These are phyloP conservation scores for Clarias platycephalus DNA, from an alignment of 2,797 vertebrate genomes.

Conservation along the genomic window DNA sequence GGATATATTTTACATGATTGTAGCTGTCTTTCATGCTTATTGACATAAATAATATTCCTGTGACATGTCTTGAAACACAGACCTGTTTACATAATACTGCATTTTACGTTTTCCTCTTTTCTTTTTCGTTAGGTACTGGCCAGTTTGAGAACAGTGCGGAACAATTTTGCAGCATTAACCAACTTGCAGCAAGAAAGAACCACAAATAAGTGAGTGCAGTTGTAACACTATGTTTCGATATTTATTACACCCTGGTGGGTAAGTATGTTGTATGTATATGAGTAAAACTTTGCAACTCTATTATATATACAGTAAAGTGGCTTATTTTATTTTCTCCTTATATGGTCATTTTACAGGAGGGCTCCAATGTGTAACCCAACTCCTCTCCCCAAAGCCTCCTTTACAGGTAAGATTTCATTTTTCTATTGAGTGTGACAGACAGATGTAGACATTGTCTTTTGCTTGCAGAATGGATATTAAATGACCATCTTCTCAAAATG, in stretches of 20 bases:
- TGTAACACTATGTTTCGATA: neutral
- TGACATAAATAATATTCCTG: neutral
- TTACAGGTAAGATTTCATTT: constrained; percentile 77
- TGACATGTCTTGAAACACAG: neutral
- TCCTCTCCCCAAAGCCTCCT: constrained; percentile 82
- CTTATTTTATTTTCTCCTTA: constrained; percentile 2
- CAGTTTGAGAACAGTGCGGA: constrained; percentile 85
- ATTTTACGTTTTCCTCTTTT: neutral
- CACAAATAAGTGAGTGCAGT: constrained; percentile 79
- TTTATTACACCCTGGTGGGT: neutral
- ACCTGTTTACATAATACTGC: neutral
- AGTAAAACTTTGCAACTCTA: neutral
- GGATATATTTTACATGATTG: neutral
- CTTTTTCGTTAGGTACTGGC: constrained; percentile 78
- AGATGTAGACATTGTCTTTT: neutral
- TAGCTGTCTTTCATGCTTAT: neutral
- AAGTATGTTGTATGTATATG: neutral
- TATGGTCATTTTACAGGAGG: constrained; percentile 66
- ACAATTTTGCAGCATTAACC: constrained; percentile 87
- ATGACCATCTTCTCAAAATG: neutral
- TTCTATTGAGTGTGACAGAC: neutral
- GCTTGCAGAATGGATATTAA: neutral
- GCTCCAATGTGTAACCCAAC: constrained; percentile 86
- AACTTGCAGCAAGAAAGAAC: constrained; percentile 86
- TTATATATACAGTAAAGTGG: neutral